Conservation (phyloP, 2,888 invertebrate genomes). For the Drosophila putrida region DNA sequence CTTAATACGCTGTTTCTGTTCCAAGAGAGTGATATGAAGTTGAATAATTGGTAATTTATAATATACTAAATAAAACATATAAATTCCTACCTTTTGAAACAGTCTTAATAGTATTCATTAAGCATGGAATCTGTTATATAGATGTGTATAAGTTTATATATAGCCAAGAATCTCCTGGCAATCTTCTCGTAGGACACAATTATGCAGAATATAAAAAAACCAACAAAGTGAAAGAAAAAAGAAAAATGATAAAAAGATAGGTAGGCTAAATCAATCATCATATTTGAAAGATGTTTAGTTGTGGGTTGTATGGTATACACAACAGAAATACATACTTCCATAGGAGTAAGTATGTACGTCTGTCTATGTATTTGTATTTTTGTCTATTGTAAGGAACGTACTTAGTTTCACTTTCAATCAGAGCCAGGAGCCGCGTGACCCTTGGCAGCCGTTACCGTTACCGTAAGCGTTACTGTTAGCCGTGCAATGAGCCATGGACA, state of each 20-base stretch:
- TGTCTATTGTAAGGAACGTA: constrained; percentile 5
- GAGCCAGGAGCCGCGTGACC: constrained; percentile 56
- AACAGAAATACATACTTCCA: not conserved
- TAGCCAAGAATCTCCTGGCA: not conserved
- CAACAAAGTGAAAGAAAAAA: not conserved
- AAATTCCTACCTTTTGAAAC: too few relatives aligned
- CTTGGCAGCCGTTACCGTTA: constrained; percentile 72
- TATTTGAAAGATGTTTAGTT: constrained; percentile 42
- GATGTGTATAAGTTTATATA: too few relatives aligned
- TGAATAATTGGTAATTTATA: too few relatives aligned
- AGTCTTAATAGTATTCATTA: too few relatives aligned
- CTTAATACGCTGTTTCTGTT: too few relatives aligned
- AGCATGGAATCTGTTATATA: too few relatives aligned
- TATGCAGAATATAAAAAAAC: not conserved
- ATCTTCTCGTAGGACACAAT: not conserved
- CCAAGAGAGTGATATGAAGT: too few relatives aligned
- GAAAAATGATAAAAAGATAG: not conserved
- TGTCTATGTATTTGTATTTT: constrained; percentile 5
- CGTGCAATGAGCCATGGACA: constrained; percentile 66
- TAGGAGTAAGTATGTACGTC: not conserved
- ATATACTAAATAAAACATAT: too few relatives aligned
- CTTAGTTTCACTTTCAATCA: constrained; percentile 69
- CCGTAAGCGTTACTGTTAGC: constrained; percentile 34
- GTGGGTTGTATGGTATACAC: not conserved
- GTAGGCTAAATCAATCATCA: constrained; percentile 30